Conservation (phyloP, 2,113 vertebrate genomes). For the Lipotes vexillifer region DNA sequence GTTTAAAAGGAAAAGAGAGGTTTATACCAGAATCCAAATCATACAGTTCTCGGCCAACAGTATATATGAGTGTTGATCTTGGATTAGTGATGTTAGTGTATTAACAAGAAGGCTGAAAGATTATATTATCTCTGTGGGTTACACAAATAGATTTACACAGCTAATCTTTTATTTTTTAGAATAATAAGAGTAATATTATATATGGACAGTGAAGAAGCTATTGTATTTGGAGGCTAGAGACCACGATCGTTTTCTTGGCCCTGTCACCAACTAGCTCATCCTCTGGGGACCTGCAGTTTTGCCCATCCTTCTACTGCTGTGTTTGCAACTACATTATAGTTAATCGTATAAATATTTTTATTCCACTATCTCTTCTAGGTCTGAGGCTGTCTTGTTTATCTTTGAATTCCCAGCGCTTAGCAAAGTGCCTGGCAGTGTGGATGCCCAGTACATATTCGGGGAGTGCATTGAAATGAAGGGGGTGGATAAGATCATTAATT, state of each 20-base stretch:
- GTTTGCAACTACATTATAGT: neutral
- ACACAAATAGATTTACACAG: constrained; percentile 36
- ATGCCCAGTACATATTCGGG: neutral
- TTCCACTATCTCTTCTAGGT: neutral
- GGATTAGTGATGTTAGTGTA: neutral
- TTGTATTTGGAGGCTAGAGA: neutral
- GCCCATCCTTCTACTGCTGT: neutral
- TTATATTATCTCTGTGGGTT: constrained; percentile 53
- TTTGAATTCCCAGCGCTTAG: neutral
- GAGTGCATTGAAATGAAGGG: neutral
- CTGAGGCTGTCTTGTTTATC: neutral
- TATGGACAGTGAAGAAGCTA: neutral
- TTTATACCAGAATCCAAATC: constrained; percentile 51
- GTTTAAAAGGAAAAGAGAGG: constrained; percentile 52
- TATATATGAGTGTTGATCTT: constrained; percentile 51
- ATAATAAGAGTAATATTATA: constrained; percentile 25
- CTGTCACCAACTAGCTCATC: neutral
- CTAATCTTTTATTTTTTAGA: neutral
- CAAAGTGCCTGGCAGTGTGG: neutral
- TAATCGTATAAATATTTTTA: constrained; percentile 22
- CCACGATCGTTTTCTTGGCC: neutral
- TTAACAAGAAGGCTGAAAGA: constrained; percentile 51
- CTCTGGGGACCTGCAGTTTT: neutral
- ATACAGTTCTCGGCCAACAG: constrained; percentile 40
- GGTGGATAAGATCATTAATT: neutral